A percentile compares a stretch with the other conserved stretches of the same genome.
Evolutionary conservation across 2,888 invertebrate genomes (phyloP).

Genomic region (Syrista parreyssii): DNA sequence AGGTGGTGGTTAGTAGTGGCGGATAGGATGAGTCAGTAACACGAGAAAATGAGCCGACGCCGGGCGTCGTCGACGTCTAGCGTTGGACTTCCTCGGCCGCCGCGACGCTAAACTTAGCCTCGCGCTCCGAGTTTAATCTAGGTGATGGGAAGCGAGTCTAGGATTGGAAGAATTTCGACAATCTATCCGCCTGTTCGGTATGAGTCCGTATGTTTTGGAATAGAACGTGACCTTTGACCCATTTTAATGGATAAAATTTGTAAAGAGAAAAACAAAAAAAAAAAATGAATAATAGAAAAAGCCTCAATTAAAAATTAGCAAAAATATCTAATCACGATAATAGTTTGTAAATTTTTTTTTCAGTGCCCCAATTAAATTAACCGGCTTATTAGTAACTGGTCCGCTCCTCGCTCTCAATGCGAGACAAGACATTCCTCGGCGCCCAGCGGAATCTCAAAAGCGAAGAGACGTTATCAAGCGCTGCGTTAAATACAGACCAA

Average conservation of each 20-base stretch:
- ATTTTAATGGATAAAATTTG: too few relatives aligned
- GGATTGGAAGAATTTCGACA: neutral
- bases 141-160: neutral
- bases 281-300: neutral
- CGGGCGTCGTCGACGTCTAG: slow-evolving; percentile 28
- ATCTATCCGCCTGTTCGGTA: neutral
- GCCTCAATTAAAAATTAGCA: neutral
- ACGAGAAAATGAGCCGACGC: slow-evolving; percentile 29
- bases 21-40: slow-evolving; percentile 34
- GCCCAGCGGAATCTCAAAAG: neutral
- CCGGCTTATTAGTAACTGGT: neutral
- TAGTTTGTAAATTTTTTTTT: neutral
- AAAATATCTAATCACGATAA: neutral
- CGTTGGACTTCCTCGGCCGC: slow-evolving; percentile 26
- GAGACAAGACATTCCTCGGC: neutral
- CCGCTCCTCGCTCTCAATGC: neutral
- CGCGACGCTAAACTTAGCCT: slow-evolving; percentile 35
- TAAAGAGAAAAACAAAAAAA: too few relatives aligned
- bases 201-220: neutral
- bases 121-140: neutral
- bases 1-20: neutral
- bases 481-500: neutral
- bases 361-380: neutral
- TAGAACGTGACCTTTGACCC: neutral
- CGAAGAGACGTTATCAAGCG: neutral